Base-by-base conservation (phyloP, 2,888 invertebrate species). In the Pantelozetes paolii region DNA sequence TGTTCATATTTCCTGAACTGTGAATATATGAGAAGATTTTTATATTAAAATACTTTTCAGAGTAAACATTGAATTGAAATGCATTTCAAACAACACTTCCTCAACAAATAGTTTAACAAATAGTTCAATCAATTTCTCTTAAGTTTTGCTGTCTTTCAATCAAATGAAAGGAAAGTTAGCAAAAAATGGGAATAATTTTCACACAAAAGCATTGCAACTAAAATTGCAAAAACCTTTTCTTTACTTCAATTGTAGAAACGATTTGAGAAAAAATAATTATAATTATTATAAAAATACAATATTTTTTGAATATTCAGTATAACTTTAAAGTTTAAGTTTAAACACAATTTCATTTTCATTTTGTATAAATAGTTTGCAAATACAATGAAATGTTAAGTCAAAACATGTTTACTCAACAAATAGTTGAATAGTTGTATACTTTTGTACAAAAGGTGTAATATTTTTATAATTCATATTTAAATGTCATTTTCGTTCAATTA, bases 1-100 rank as follows among this genome's bases (percentile, higher is more conserved):
- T 62, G 23, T 67, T 67, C 67, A 67, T 67, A 67, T 67, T 67
- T n/a, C n/a, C n/a, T 67, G 67, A 40, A 23, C 67, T 67, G 67
- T 67, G 23, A 62, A 62, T 62, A 32, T 32, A n/a, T n/a, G 15
- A 62, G 8, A 62, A 18, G 32, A 32, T 54, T 54, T 15, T 8
- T 6, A 54, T 26, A 5, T n/a, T n/a, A 26, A 54, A 54, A 54
- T 5, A 6, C 23, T 11, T 26, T 8, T 26, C 23, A 54, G 54
- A 54, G 23, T 54, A 26, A 50, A 15, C 15, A 54, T 20, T 23
- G 26, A 54, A 26, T 20, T 54, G 20, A 15, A 13, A 11, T 45
- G 6, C 45, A 45, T 9, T 45, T 45, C 15, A 45, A 54, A 26
- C 3, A 54, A 1, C 20, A n/a, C 26, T 54, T 54, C 26, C 50